Evolutionary conservation across 2,113 vertebrate genomes (phyloP).

Genomic region (Steatornis caripensis): DNA sequence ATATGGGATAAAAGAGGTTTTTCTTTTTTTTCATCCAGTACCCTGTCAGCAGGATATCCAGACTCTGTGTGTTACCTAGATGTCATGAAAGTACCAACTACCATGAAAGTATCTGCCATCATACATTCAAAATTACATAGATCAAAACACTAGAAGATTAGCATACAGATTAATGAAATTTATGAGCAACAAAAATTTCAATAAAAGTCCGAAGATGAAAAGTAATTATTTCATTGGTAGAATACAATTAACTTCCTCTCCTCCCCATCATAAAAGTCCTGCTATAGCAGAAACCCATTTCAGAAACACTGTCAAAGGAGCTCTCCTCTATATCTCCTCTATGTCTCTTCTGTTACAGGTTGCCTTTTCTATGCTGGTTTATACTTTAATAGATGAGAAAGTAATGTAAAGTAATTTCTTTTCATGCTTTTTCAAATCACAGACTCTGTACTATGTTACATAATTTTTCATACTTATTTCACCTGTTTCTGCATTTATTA

Average conservation of each 20-base stretch:
- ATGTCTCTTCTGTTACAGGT: background rate
- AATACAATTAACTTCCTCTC: background rate
- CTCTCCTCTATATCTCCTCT: background rate
- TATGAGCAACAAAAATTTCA: background rate
- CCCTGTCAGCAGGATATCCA: background rate
- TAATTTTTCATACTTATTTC: background rate
- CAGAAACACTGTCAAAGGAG: background rate
- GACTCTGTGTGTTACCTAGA: background rate
- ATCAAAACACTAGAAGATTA: background rate
- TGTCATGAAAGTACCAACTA: background rate
- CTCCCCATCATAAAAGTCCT: background rate
- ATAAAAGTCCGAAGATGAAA: background rate
- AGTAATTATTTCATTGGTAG: background rate
- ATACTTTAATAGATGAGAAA: background rate
- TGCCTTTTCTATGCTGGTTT: background rate
- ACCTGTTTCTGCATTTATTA: background rate
- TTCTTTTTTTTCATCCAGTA: background rate
- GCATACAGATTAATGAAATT: background rate
- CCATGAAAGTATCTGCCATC: background rate
- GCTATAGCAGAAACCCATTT: background rate
- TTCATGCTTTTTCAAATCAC: background rate
- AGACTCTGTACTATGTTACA: background rate
- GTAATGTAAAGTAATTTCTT: background rate
- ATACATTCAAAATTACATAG: background rate
- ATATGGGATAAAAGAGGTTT: background rate